A percentile compares a stretch with the other conserved stretches of the same genome.
phyloP scores from a whole-genome alignment of 2,888 invertebrate genomes.

The Bibio marci region DNA sequence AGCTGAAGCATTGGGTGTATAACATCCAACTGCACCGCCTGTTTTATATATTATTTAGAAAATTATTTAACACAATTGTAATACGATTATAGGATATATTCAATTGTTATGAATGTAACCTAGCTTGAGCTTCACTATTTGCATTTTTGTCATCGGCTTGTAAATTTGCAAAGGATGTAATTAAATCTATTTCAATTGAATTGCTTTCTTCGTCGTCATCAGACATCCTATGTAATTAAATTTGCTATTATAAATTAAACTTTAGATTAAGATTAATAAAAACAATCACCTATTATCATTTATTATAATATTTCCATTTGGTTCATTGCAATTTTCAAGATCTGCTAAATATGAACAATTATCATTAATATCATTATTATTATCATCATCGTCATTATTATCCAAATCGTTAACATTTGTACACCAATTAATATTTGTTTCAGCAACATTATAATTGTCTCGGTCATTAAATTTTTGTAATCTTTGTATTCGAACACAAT shows the following conservation, averaged over 20 bases:
- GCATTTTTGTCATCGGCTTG: conserved; percentile 36
- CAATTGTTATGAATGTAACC: no score
- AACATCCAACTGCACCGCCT: conserved; percentile 38
- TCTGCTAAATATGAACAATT: conserved; percentile 10
- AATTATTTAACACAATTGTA: neutral
- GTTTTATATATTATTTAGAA: neutral
- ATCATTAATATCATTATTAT: conserved; percentile 5
- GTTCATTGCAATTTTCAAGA: conserved; percentile 39
- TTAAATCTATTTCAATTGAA: conserved; percentile 38
- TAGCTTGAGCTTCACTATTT: conserved; percentile 23
- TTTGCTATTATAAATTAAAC: neutral
- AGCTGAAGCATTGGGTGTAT: conserved; percentile 46
- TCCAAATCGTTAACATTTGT: conserved; percentile 62
- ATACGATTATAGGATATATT: neutral
- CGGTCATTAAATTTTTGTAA: conserved; percentile 34
- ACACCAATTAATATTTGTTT: conserved; percentile 42
- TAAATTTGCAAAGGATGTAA: conserved; percentile 36
- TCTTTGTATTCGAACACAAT: conserved; percentile 55
- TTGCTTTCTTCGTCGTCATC: conserved; percentile 45
- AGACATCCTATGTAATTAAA: conserved; percentile 17
- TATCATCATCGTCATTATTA: conserved; percentile 28
- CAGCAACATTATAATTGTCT: conserved; percentile 13
- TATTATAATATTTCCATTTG: conserved; percentile 54
- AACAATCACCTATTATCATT: conserved; percentile 37
- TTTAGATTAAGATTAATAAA: conserved; percentile 23